These are phyloP conservation scores for Pseudotriccus pelzelni DNA, from an alignment of 2,797 vertebrate genomes.

Conservation along the genomic window DNA sequence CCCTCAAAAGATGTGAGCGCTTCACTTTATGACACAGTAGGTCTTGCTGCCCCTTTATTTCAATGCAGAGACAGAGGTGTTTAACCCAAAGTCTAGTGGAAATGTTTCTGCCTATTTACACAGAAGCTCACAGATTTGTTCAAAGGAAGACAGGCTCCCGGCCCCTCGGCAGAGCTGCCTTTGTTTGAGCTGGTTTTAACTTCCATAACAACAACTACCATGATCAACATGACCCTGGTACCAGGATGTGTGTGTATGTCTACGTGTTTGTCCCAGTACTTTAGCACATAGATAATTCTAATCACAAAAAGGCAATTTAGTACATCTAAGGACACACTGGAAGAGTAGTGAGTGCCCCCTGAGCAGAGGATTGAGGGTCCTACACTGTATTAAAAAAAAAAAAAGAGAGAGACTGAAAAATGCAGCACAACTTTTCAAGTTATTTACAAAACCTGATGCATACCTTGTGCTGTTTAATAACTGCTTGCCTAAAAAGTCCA, in stretches of 20 bases:
- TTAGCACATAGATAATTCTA: not conserved
- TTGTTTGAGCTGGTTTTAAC: not conserved
- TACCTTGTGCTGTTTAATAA: not conserved
- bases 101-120: not conserved
- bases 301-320: not conserved
- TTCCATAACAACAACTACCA: not conserved
- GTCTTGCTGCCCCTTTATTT: not conserved
- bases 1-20: not conserved
- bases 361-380: not conserved
- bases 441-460: not conserved
- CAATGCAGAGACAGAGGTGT: not conserved
- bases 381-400: not conserved
- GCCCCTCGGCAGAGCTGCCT: not conserved
- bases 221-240: not conserved
- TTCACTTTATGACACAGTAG: not conserved
- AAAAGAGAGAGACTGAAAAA: not conserved
- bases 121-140: not conserved
- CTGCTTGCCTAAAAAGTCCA: not conserved
- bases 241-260: accelerated
- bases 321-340: not conserved
- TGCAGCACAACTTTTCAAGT: not conserved
- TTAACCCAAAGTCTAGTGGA: not conserved
- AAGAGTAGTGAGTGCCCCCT: not conserved
- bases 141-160: not conserved
- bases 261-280: not conserved